These are phyloP conservation scores for Falco concolor DNA, from an alignment of 2,797 vertebrate genomes.

Conservation along the genomic window DNA sequence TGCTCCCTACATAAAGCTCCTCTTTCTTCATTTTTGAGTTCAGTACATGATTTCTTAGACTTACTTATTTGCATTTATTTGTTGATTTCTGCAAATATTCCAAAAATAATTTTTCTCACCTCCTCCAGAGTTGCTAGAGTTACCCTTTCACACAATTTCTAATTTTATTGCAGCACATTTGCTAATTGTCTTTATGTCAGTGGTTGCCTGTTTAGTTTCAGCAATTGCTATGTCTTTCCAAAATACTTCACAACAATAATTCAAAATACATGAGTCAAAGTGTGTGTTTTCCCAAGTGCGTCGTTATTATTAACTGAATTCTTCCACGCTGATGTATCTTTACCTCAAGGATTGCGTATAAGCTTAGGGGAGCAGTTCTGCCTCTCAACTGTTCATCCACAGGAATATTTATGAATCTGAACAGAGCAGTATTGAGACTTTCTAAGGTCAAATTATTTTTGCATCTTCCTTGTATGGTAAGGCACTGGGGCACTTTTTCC, in stretches of 20 bases:
- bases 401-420: neutral
- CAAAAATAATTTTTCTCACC: neutral
- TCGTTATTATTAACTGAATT: neutral
- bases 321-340: neutral
- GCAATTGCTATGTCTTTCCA: neutral
- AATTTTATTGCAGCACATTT: conserved; percentile 19
- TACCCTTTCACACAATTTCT: neutral
- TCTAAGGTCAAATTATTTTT: neutral
- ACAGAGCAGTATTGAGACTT: neutral
- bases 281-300: neutral
- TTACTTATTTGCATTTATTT: neutral
- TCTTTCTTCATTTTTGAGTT: neutral
- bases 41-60: neutral
- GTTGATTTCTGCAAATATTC: conserved; percentile 9
- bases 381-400: neutral
- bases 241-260: neutral
- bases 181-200: conserved; percentile 4
- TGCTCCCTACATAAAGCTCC: neutral
- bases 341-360: neutral
- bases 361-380: neutral
- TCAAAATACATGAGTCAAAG: neutral
- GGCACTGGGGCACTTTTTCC: neutral
- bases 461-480: neutral
- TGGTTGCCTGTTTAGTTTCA: neutral
- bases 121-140: neutral